Evolutionary conservation across 2,888 invertebrate genomes (phyloP).

Genomic region (Latrodectus hesperus): DNA sequence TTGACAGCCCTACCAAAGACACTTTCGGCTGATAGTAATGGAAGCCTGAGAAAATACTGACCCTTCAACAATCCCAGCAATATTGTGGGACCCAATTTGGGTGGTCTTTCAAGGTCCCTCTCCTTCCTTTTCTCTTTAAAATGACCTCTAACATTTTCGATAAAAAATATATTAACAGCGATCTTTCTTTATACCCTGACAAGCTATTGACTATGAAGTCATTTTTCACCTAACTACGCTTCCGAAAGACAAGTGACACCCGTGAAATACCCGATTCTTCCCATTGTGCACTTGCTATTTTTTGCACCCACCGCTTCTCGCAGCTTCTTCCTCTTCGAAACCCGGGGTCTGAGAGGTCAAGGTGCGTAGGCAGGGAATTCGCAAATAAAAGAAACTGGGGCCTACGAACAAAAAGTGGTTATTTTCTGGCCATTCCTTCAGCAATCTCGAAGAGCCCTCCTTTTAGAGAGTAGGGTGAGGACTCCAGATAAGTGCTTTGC

Average conservation of each 20-base stretch:
- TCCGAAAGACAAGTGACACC: conserved; percentile 47
- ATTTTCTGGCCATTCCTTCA: too few species aligned
- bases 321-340: background rate
- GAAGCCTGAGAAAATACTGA: conserved; percentile 40
- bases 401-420: too few species aligned
- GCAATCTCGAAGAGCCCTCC: too few species aligned
- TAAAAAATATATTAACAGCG: background rate
- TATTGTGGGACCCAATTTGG: conserved; percentile 40
- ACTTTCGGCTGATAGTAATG: too few species aligned
- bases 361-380: background rate
- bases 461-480: too few species aligned
- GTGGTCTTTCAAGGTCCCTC: conserved; percentile 21
- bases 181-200: conserved; percentile 52
- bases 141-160: conserved; percentile 36
- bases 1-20: background rate
- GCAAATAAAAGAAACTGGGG: background rate
- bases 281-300: conserved; percentile 16
- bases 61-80: conserved; percentile 12
- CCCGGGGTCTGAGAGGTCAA: background rate
- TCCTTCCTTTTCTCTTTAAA: background rate
- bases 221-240: conserved; percentile 51
- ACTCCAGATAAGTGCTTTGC: too few species aligned
- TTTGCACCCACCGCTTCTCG: background rate
- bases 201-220: conserved; percentile 45
- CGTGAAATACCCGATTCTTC: conserved; percentile 46